A percentile compares a stretch with the other conserved stretches of the same genome.
These are phyloP conservation scores for Actinopyga echinites DNA, from an alignment of 53 echinoderm and acorn worm species.

Conservation along the genomic window DNA sequence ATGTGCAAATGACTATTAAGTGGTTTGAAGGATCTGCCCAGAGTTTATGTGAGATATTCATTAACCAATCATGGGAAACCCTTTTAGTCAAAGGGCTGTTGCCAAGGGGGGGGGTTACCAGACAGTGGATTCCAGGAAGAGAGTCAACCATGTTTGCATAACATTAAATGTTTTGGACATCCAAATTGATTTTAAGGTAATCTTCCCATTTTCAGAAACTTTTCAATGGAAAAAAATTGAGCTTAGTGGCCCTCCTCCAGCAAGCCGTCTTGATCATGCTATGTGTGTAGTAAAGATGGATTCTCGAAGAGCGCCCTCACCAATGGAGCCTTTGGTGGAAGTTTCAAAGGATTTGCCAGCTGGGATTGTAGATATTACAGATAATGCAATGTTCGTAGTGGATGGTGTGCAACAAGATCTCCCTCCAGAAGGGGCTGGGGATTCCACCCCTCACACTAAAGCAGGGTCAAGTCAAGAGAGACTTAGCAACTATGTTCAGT, in stretches of 20 bases:
- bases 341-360: background rate
- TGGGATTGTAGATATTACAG: background rate
- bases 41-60: too few species aligned
- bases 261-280: conserved; percentile 83
- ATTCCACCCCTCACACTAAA: background rate
- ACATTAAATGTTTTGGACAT: too few species aligned
- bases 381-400: conserved; percentile 38
- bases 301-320: background rate
- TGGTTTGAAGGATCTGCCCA: too few species aligned
- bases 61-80: too few species aligned
- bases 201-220: conserved; percentile 52
- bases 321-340: background rate
- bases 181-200: background rate
- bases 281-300: conserved; percentile 66
- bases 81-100: too few species aligned
- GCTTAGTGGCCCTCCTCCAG: conserved; percentile 81
- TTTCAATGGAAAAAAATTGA: conserved; percentile 64
- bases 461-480: background rate
- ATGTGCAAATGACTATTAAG: too few species aligned
- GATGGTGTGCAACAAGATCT: conserved; percentile 15
- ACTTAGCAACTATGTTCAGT: background rate
- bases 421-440: background rate
- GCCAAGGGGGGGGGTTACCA: too few species aligned
- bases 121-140: too few species aligned
- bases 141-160: too few species aligned